Percentiles rank a stretch among this genome's conserved stretches.
Conservation (phyloP, 2,113 vertebrate species). For the Hippocampus abdominalis region DNA sequence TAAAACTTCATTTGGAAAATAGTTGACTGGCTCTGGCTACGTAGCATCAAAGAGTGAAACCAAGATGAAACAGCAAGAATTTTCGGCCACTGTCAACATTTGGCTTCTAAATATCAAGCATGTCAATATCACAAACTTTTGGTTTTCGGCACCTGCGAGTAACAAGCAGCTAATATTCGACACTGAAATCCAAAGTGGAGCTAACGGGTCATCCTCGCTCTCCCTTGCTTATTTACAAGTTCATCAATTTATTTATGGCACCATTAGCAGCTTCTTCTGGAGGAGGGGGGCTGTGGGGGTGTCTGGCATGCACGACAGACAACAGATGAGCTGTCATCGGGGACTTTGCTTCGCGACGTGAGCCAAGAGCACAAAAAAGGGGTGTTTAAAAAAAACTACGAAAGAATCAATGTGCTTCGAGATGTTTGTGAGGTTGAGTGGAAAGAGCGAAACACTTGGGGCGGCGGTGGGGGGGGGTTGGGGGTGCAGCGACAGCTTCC, state of each 20-base stretch:
- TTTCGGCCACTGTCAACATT: background rate
- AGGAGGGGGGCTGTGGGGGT: too few relatives aligned
- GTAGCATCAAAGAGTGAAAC: background rate
- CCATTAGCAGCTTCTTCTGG: background rate
- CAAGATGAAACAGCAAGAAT: background rate
- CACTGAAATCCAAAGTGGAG: conserved; percentile 48
- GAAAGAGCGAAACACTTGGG: conserved; percentile 53
- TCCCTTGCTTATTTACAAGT: conserved; percentile 48
- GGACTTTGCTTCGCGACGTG: background rate
- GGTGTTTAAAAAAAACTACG: conserved; percentile 9
- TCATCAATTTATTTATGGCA: conserved; percentile 54
- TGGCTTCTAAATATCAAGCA: too few relatives aligned
- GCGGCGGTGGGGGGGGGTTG: conserved; percentile 8
- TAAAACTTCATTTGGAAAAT: background rate
- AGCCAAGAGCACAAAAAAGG: conserved; percentile 27
- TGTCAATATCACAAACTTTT: background rate
- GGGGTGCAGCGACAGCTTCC: conserved; percentile 72
- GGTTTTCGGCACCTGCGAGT: conserved; percentile 31
- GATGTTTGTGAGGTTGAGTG: conserved; percentile 54
- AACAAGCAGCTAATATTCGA: conserved; percentile 52
- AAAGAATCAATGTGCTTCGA: conserved; percentile 36
- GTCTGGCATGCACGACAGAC: background rate
- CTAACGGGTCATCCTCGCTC: conserved; percentile 49
- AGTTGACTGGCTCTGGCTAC: background rate
- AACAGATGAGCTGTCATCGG: conserved; percentile 3